Conservation (phyloP, 2,113 vertebrate genomes). For the Pogona vitticeps region DNA sequence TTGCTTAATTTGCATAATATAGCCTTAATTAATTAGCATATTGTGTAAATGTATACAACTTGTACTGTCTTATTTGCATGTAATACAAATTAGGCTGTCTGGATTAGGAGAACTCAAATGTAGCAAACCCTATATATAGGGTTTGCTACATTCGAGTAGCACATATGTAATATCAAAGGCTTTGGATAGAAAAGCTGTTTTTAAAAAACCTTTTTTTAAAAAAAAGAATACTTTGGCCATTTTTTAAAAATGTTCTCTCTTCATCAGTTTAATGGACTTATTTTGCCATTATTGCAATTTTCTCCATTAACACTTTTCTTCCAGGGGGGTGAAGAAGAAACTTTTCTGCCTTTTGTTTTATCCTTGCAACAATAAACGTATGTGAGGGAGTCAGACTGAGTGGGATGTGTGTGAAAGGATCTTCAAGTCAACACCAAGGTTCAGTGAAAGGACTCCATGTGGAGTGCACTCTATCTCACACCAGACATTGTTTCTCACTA, state of each 20-base stretch:
- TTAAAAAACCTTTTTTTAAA: background rate
- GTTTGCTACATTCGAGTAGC: too few species aligned
- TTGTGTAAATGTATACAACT: too few species aligned
- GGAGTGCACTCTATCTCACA: too few species aligned
- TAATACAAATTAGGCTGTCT: too few species aligned
- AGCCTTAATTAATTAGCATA: too few species aligned
- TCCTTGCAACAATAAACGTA: background rate
- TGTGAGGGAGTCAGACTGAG: background rate
- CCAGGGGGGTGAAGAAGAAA: background rate
- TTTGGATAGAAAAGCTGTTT: too few species aligned
- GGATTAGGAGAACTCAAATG: too few species aligned
- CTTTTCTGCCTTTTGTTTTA: background rate
- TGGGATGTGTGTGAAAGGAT: background rate
- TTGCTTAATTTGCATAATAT: too few species aligned
- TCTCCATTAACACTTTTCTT: background rate
- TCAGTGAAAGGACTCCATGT: background rate
- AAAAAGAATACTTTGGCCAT: background rate
- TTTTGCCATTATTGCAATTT: background rate
- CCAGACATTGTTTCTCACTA: background rate
- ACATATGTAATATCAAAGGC: too few species aligned
- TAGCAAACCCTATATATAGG: too few species aligned
- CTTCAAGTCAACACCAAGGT: background rate
- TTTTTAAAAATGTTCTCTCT: too few species aligned
- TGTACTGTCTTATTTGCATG: too few species aligned
- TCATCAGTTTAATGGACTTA: background rate